Evolutionary conservation across 2,888 invertebrate species (phyloP), one percentile per base, ranked within the genome.

Genomic region (Agrilus cyanescens): DNA sequence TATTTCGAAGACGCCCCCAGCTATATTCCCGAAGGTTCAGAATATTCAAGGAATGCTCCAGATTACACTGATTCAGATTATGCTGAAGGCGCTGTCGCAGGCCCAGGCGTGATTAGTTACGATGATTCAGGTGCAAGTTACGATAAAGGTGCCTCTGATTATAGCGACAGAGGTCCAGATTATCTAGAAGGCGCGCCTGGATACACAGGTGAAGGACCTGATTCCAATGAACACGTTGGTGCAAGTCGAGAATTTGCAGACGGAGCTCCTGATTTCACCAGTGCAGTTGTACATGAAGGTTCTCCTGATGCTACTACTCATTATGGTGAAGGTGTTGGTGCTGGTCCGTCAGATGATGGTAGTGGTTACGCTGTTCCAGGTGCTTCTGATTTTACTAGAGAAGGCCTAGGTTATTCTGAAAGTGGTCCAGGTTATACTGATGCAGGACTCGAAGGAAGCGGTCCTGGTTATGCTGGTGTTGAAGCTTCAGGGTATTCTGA

Each of bases 191-290:
- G 41, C 15, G 41, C 30, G 4, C 12, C 12, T 16, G 36, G 40
- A 7, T 25, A 32, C 4, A 31, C 31, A 8, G 41, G 37, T 14
- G 18, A 20, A 41, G 41, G 25, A 25, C 25, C 53, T 1, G 62
- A 61, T 45, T 43, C 64, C 12, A 54, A 53, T 33, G 57, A 57
- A 15, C 60, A 63, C 4, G 60, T 58, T 0, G 53, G 54, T 43
- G 54, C 55, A 16, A 59, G 64, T 30, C 63, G 58, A 49, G 55
- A 59, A 39, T 43, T 65, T n/a, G 56, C 58, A 4, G 62, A 63
- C 41, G 44, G 62, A 47, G 56, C 63, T 16, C 49, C 45, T 14
- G 33, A 34, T 32, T 18, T 18, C 18, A 5, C 6, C 7, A 7
- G 5, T 20, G 2, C 20, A 20, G 20, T 37, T 51, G 51, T 1